A percentile compares a stretch with the other conserved stretches of the same genome.
phyloP scores from a whole-genome alignment of 2,113 vertebrate species.

The Sprattus sprattus region DNA sequence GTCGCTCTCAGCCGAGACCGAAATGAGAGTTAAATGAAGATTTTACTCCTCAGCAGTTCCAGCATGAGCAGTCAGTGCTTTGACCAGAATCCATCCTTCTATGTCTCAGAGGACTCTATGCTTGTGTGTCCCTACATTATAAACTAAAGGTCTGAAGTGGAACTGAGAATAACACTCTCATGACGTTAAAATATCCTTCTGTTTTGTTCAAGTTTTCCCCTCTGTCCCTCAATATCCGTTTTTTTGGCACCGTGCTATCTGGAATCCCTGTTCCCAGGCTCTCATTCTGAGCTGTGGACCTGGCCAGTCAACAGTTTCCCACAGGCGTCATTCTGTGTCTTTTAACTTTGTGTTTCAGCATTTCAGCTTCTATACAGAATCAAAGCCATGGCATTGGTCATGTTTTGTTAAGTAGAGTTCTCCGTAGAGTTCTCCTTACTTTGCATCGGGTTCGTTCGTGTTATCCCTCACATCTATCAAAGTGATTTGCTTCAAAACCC shows the following conservation, averaged over 20 bases:
- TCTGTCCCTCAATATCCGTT: neutral
- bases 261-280: slow-evolving; percentile 40
- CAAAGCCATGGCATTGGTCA: neutral
- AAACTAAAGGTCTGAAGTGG: neutral
- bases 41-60: neutral
- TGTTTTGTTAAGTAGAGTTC: neutral
- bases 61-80: neutral
- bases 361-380: neutral
- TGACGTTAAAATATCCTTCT: neutral
- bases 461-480: neutral
- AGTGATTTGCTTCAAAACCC: neutral
- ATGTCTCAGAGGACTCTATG: neutral
- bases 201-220: slow-evolving; percentile 5
- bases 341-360: neutral
- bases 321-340: neutral
- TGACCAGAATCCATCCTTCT: neutral
- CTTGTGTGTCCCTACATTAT: neutral
- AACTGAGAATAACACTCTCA: neutral
- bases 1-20: neutral
- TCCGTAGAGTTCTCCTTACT: neutral
- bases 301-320: neutral
- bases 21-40: neutral
- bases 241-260: slow-evolving; percentile 19
- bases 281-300: slow-evolving; percentile 18
- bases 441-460: neutral